These are phyloP conservation scores for Mantis religiosa DNA, from an alignment of 2,888 invertebrate species.

Conservation along the genomic window DNA sequence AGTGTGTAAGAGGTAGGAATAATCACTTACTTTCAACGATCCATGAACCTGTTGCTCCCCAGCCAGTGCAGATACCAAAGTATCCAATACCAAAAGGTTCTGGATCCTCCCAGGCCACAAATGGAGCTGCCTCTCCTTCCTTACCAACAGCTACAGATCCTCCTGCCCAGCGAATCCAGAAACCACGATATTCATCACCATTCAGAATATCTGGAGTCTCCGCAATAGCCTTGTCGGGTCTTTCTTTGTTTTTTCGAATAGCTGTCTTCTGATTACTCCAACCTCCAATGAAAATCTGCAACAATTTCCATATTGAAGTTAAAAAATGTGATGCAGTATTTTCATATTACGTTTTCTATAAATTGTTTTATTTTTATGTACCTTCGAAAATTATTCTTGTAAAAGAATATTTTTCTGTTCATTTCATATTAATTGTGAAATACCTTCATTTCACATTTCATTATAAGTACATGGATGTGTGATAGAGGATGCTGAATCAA, in stretches of 20 bases:
- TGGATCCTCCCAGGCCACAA: slow-evolving; percentile 68
- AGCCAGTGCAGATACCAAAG: slow-evolving; percentile 80
- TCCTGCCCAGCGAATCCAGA: slow-evolving; percentile 78
- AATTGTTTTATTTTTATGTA: no score
- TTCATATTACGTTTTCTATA: no score
- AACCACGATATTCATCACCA: slow-evolving; percentile 71
- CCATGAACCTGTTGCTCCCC: slow-evolving; percentile 81
- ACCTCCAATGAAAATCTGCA: slow-evolving; percentile 76
- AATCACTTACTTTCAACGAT: slow-evolving; percentile 64
- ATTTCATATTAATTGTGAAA: no score
- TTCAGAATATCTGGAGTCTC: slow-evolving; percentile 70
- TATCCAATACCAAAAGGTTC: slow-evolving; percentile 66
- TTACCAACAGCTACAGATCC: slow-evolving; percentile 64
- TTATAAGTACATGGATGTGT: no score
- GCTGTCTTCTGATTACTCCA: slow-evolving; percentile 83
- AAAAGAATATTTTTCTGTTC: no score
- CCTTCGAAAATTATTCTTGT: no score
- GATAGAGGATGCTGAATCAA: no score
- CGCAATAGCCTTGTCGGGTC: slow-evolving; percentile 68
- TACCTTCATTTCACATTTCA: no score
- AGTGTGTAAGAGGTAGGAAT: background rate
- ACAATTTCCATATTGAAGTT: background rate
- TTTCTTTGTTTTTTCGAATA: slow-evolving; percentile 70
- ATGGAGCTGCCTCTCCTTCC: slow-evolving; percentile 67
- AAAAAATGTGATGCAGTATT: no score